A percentile compares a stretch with the other conserved stretches of the same genome.
Evolutionary conservation across 2,113 vertebrate species (phyloP).

Genomic region (Eleginops maclovinus): DNA sequence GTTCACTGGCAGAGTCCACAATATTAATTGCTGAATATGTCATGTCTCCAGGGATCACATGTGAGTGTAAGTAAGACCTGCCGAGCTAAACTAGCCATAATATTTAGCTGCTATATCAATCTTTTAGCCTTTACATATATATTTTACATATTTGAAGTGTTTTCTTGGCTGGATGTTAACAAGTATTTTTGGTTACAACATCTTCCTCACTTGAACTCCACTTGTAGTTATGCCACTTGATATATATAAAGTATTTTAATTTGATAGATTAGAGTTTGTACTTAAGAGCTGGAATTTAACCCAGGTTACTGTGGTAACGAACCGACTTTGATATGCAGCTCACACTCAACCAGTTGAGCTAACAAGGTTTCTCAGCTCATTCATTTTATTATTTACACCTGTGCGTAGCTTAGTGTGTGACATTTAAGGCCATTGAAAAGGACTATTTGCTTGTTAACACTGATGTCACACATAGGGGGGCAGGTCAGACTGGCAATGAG

Average conservation of each 20-base stretch:
- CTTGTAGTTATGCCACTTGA: neutral
- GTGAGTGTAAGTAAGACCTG: neutral
- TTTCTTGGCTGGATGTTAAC: neutral
- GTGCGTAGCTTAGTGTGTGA: neutral
- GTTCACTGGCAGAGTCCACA: conserved; percentile 19
- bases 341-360: neutral
- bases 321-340: too few relatives aligned
- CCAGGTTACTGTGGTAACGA: too few relatives aligned
- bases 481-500: neutral
- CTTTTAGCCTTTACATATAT: neutral
- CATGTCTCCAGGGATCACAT: conserved; percentile 6
- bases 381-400: neutral
- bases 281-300: neutral
- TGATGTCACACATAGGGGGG: neutral
- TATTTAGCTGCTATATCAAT: too few relatives aligned
- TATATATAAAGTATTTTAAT: neutral
- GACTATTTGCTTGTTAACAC: neutral
- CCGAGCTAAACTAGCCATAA: conserved; percentile 13
- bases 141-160: neutral
- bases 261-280: neutral
- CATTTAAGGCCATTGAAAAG: neutral
- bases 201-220: neutral
- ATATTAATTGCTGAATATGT: conserved; percentile 36
- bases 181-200: too few relatives aligned
- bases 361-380: neutral